Base-by-base conservation (phyloP, 2,797 vertebrate species). In the Coregonus ussuriensis region DNA sequence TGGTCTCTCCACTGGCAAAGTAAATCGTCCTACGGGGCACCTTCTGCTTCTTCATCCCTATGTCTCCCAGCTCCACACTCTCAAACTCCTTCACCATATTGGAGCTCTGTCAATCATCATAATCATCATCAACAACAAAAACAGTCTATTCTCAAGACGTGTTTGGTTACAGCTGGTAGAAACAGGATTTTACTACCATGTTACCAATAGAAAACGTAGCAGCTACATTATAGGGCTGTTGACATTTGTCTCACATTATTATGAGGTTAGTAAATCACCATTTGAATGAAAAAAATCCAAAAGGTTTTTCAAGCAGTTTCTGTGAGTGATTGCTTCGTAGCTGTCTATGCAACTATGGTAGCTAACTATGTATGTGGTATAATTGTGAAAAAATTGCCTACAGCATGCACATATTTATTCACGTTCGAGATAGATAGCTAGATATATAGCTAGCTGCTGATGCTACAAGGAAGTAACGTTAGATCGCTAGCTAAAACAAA, bases 1-100 rank as follows among this genome's bases (percentile, higher is more conserved):
- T 99, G 29, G 97, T 99, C 88, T 99, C 98, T 62, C 98, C 98
- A 86, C 96, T 98, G 82, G 97, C 97, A 83, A 99, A 99, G 91
- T 97, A 95, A 89, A 99, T 99, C 78, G 97, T 96, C 81, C 96
- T 95, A 59, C 96, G 95, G 5, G 98, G 98, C 76, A 96, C 85
- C 90, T 96, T 98, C 78, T 94, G 94, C 73, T 74, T 70, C 77
- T 94, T 95, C 76, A 83, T 94, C 51, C 88, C 93, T 3, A 89
- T 71, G 77, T 96, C 93, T 54, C 94, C 96, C 78, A 99, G 95
- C 86, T 99, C 97, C 84, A 99, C 96, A 72, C 90, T 96, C 88
- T 98, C 97, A 92, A 97, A 97, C 71, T 94, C 95, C 54, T 88
- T 91, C 52, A 91, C 91, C 0, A 77, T 92, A 82, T 76, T 92